Conservation (phyloP, 2,888 invertebrate genomes). For the Xestia ashworthii region DNA sequence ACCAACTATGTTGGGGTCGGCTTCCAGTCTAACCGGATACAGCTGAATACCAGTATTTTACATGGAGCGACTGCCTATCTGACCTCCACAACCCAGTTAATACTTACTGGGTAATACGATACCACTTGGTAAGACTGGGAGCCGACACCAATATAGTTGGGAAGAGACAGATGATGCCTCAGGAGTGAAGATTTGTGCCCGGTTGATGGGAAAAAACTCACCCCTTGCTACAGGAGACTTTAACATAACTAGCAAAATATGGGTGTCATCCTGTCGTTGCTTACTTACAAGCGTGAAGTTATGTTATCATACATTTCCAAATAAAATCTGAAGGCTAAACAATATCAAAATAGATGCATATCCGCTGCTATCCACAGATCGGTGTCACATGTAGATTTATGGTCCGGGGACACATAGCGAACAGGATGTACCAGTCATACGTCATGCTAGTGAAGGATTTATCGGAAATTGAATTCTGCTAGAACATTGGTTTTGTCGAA, state of each 20-base stretch:
- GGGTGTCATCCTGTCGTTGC: neutral
- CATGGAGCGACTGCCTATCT: no score
- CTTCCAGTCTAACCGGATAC: no score
- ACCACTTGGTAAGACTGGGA: no score
- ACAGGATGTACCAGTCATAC: conserved; percentile 41
- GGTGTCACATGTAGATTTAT: conserved; percentile 32
- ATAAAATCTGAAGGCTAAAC: neutral
- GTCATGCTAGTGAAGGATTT: conserved; percentile 55
- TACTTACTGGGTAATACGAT: no score
- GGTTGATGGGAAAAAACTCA: neutral
- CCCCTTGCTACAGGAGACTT: neutral
- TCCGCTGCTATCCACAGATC: conserved; percentile 9
- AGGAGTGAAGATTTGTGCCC: neutral
- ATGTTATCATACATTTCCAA: neutral
- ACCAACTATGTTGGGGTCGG: no score
- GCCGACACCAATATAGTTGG: no score
- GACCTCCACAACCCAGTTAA: no score
- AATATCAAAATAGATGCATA: conserved; percentile 4
- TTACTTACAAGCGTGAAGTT: neutral
- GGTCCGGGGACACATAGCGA: neutral
- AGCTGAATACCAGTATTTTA: no score
- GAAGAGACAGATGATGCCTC: no score
- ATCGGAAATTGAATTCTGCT: conserved; percentile 59
- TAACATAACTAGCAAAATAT: neutral
- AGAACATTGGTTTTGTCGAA: conserved; percentile 9